Evolutionary conservation across 2,888 invertebrate species (phyloP).

Genomic region (Protodeltote pygarga): DNA sequence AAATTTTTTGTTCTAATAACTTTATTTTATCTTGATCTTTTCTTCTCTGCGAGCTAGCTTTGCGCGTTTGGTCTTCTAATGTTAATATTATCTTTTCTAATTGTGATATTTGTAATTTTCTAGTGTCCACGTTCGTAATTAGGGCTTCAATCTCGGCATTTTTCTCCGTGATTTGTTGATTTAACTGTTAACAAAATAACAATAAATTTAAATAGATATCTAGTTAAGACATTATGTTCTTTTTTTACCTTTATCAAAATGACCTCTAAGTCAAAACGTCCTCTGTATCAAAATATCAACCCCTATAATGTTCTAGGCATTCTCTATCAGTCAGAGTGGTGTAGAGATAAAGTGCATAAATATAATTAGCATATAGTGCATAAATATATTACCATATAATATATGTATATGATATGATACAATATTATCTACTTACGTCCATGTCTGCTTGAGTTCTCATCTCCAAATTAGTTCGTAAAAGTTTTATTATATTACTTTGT

Average conservation of each 20-base stretch:
- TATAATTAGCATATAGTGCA: no score
- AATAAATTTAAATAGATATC: no score
- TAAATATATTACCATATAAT: no score
- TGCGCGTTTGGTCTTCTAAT: conserved; percentile 71
- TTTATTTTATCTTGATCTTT: conserved; percentile 68
- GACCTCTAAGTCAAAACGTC: no score
- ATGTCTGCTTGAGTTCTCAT: conserved; percentile 65
- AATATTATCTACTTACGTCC: conserved; percentile 65
- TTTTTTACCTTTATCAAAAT: no score
- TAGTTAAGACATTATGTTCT: no score
- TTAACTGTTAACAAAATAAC: conserved; percentile 57
- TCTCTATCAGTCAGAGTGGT: no score
- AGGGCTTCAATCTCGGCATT: conserved; percentile 72
- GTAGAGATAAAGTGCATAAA: no score
- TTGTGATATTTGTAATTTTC: conserved; percentile 68
- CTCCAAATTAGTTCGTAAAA: conserved; percentile 70
- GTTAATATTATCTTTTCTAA: conserved; percentile 76
- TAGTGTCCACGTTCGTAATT: conserved; percentile 58
- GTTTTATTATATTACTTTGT: conserved; percentile 70
- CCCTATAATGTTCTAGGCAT: no score
- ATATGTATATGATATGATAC: no score
- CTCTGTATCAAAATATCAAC: no score
- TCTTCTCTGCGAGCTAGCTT: conserved; percentile 59
- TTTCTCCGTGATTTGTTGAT: conserved; percentile 67
- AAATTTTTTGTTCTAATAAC: conserved; percentile 63